A percentile compares a stretch with the other conserved stretches of the same genome.
Evolutionary conservation across 2,888 invertebrate genomes (phyloP).

Genomic region (Pilophorus perplexus): DNA sequence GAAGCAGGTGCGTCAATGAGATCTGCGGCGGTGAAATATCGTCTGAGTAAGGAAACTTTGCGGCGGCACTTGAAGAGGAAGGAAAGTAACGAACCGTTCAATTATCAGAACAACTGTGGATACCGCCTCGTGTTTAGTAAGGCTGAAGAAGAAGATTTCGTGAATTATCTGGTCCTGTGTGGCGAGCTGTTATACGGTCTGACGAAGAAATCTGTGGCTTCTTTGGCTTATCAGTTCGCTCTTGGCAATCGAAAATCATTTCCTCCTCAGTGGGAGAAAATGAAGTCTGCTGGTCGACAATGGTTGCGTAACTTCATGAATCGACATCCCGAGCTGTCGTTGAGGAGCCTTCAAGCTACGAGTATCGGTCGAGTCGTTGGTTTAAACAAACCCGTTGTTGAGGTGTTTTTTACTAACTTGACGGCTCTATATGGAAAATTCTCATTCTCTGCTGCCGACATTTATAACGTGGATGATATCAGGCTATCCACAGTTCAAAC

Average conservation of each 20-base stretch:
- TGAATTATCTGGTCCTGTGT: slow-evolving; percentile 43
- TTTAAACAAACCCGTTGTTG: slow-evolving; percentile 39
- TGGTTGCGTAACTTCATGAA: slow-evolving; percentile 44
- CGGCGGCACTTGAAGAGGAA: too few species aligned
- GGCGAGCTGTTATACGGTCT: slow-evolving; percentile 42
- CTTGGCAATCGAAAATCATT: slow-evolving; percentile 35
- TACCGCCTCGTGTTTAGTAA: slow-evolving; percentile 34
- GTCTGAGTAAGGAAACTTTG: too few species aligned
- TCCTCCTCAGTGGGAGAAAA: background rate
- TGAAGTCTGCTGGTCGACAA: slow-evolving; percentile 39
- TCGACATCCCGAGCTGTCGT: slow-evolving; percentile 30
- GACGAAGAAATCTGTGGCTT: slow-evolving; percentile 39
- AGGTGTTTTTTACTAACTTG: slow-evolving; percentile 33
- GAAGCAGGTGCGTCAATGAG: too few species aligned
- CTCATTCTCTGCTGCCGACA: slow-evolving; percentile 30
- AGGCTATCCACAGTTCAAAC: slow-evolving; percentile 48
- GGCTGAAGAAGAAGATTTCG: slow-evolving; percentile 38
- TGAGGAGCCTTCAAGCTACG: slow-evolving; percentile 40
- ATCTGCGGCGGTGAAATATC: too few species aligned
- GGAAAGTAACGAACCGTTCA: too few species aligned
- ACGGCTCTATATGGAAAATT: slow-evolving; percentile 22
- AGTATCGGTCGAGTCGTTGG: slow-evolving; percentile 33
- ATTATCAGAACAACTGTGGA: slow-evolving; percentile 15
- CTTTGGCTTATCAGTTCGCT: slow-evolving; percentile 46
- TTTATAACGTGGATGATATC: slow-evolving; percentile 48